Evolutionary conservation across 2,888 invertebrate species (phyloP), one percentile per base, ranked within the genome.

Genomic region (Cordilura impudica): DNA sequence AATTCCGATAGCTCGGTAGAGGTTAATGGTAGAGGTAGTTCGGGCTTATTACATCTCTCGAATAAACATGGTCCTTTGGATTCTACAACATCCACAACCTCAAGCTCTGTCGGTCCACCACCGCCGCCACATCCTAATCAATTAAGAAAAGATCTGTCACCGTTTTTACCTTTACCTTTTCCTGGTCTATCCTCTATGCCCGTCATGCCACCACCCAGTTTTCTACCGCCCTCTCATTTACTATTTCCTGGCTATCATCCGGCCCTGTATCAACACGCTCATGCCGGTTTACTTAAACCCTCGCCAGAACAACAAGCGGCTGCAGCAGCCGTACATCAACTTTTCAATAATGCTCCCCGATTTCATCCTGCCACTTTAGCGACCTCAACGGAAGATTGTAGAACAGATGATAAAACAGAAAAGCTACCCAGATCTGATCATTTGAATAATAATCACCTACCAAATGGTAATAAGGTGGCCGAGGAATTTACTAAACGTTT

Each of bases 1-100:
- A 94, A 95, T 86, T 96, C 95, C 16, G 95, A 95, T 82, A 94
- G 94, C 16, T 95, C 95, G 0, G 93, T 95, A 2, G 95, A 95
- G 86, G 91, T 94, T 77, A 93, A 93, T 82, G 94, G 94, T 63
- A 92, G 93, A 83, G 88, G 91, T 53, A 91, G 92, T 65, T 89
- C 82, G 89, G 87, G 89, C 2, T 4, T 61, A 23, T 19, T 53
- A 31, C 69, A 58, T 43, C 4, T 53, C 12, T 21, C 47, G 87
- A 49, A 88, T 4, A 90, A 89, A 66, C 88, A 78, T 21, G 12
- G 23, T 2, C 1, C 31, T 4, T 10, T 75, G 4, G 74, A 74
- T 12, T 10, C 14, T 1, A 12, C 51, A 4, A 31, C 75, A 0
- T 19, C 29, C 2, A 31, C 31, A 8, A 8, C 63, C 0, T 16